phyloP scores from a whole-genome alignment of 2,113 vertebrate genomes.

The Polypterus senegalus region DNA sequence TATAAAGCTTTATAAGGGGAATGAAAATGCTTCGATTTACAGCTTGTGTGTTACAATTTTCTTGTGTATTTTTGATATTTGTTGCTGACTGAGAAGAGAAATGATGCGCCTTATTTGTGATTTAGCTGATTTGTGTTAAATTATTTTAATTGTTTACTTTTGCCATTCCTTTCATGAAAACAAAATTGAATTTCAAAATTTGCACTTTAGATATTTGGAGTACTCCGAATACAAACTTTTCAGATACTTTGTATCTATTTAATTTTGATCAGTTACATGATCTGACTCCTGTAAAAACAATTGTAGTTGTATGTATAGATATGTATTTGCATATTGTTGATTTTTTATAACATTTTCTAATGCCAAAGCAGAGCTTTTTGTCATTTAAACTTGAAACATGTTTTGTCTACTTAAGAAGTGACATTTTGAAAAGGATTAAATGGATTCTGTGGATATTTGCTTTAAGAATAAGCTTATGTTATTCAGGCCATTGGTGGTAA shows the following conservation, averaged over 20 bases:
- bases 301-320: no score
- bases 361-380: constrained; percentile 52
- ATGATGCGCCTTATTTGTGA: constrained; percentile 43
- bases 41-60: not conserved
- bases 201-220: constrained; percentile 97
- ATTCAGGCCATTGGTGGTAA: no score
- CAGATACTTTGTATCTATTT: constrained; percentile 83
- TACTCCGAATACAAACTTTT: constrained; percentile 67
- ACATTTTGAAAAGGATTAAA: constrained; percentile 33
- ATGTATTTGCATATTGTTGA: constrained; percentile 42
- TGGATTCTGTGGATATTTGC: no score
- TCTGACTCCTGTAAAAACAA: constrained; percentile 52
- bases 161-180: constrained; percentile 18
- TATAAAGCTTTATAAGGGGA: constrained; percentile 22
- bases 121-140: constrained; percentile 23
- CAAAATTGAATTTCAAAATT: constrained; percentile 58
- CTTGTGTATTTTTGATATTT: constrained; percentile 7
- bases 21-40: constrained; percentile 3
- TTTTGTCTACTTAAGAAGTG: constrained; percentile 42
- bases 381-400: constrained; percentile 44
- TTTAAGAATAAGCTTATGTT: no score
- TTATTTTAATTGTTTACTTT: constrained; percentile 21
- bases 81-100: constrained; percentile 21
- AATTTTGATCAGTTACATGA: constrained; percentile 96
- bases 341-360: constrained; percentile 50